These are phyloP conservation scores for Siniperca obscura DNA, from an alignment of 2,797 vertebrate genomes.

Conservation along the genomic window DNA sequence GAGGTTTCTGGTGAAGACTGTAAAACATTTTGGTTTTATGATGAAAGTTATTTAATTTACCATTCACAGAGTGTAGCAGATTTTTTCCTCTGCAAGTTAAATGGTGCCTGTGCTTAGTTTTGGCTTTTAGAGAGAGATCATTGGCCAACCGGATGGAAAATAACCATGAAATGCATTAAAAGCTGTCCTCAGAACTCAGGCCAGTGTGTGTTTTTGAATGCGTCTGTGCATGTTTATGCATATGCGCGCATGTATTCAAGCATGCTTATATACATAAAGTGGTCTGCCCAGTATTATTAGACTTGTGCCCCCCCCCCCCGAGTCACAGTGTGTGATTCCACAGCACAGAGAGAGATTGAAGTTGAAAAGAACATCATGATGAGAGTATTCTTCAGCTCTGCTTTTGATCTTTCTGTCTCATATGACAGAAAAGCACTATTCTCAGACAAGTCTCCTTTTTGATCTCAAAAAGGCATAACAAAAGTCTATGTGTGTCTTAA, in stretches of 20 bases:
- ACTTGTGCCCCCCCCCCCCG: slow-evolving; percentile 11
- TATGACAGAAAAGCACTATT: slow-evolving; percentile 70
- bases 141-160: slow-evolving; percentile 48
- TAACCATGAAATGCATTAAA: slow-evolving; percentile 53
- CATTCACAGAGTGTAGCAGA: slow-evolving; percentile 35
- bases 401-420: slow-evolving; percentile 75
- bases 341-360: slow-evolving; percentile 53
- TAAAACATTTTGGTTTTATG: slow-evolving; percentile 56
- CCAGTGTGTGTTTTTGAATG: slow-evolving; percentile 31
- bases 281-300: slow-evolving; percentile 42
- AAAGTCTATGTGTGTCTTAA: slow-evolving; percentile 47
- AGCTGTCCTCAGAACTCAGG: slow-evolving; percentile 42
- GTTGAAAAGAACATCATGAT: slow-evolving; percentile 73
- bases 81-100: slow-evolving; percentile 45
- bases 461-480: slow-evolving; percentile 74
- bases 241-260: slow-evolving; percentile 21
- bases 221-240: slow-evolving; percentile 16
- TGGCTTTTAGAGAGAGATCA: slow-evolving; percentile 41
- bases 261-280: slow-evolving; percentile 35
- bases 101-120: slow-evolving; percentile 43
- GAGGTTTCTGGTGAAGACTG: slow-evolving; percentile 37
- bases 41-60: slow-evolving; percentile 61
- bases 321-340: slow-evolving; percentile 56
- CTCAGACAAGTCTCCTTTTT: slow-evolving; percentile 70
- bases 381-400: slow-evolving; percentile 70